phyloP scores from a whole-genome alignment of 2,113 vertebrate genomes.

The Gasterosteus nipponicus region DNA sequence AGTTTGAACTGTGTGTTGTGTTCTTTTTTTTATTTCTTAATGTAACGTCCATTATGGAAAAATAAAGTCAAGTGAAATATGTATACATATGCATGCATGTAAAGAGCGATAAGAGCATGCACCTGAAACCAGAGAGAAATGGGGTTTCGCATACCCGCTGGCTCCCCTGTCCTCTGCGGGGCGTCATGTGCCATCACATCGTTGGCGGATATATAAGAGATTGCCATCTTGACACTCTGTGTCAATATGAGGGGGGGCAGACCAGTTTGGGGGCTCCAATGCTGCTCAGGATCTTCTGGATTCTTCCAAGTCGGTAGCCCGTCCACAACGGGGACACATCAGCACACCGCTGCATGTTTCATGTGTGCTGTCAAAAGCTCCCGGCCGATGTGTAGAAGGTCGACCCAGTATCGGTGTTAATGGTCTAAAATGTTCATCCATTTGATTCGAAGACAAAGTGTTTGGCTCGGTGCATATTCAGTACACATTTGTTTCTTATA shows the following conservation, averaged over 20 bases:
- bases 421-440: neutral
- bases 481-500: too few relatives aligned
- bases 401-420: neutral
- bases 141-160: neutral
- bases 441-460: neutral
- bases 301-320: conserved; percentile 1
- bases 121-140: neutral
- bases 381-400: conserved; percentile 12
- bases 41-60: conserved; percentile 11
- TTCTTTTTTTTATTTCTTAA: neutral
- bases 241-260: neutral
- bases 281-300: conserved; percentile 18
- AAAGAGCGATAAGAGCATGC: neutral
- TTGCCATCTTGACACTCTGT: neutral
- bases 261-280: neutral
- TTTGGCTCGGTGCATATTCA: neutral
- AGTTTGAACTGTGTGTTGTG: neutral
- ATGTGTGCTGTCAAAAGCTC: neutral
- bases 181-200: too few relatives aligned
- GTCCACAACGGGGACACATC: too few relatives aligned
- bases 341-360: conserved; percentile 6
- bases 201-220: neutral
- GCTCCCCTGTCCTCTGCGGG: too few relatives aligned
- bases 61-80: neutral
- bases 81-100: neutral